Base-by-base conservation (phyloP, 2,797 vertebrate species). In the Lepilemur septentrionalis region DNA sequence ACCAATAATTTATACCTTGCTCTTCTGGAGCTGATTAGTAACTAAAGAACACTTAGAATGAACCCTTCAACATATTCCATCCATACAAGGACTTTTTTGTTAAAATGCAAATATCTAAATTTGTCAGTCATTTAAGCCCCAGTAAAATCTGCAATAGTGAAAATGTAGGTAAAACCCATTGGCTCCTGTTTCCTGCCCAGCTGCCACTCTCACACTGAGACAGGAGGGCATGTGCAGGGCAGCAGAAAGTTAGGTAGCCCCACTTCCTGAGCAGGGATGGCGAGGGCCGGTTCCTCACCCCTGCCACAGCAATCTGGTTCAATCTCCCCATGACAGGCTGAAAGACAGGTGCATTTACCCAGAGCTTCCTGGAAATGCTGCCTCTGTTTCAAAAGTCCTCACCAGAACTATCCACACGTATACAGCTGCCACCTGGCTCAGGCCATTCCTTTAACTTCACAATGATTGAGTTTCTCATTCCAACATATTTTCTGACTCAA, bases 281-380 rank as follows among this genome's bases (percentile, higher is more conserved):
- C 9, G 2, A 15, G 11, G 41, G 50, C 28, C 3, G 5, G 0
- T 0, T n/a, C 41, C 5, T 63, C 50, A 17, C 20, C 32, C 4
- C 8, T 17, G 8, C n/a, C 43, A 35, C 20, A 17, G 78, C 79
- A 41, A 4, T n/a, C 35, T 73, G 28, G 12, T 13, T 76, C 65
- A 2, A 4, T 35, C 28, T 70, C 22, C 30, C 7, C 3, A 14
- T 2, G 7, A 59, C n/a, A 18, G 25, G 30, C n/a, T 25, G 11
- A 0, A 7, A 50, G 7, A 32, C 28, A 14, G 76, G 32, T 10
- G 38, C 69, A 38, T 32, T 17, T 28, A 4, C 70, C 25, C 59
- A 3, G 17, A 59, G n/a, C n/a, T 50, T 43, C 11, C 8, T 3
- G 32, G 22, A 48, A 38, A 4, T 6, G 3, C 30, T 4, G 3